A percentile compares a stretch with the other conserved stretches of the same genome.
Conservation (phyloP, 35 echinoderm and acorn worm genomes). For the Chiridota heheva region DNA sequence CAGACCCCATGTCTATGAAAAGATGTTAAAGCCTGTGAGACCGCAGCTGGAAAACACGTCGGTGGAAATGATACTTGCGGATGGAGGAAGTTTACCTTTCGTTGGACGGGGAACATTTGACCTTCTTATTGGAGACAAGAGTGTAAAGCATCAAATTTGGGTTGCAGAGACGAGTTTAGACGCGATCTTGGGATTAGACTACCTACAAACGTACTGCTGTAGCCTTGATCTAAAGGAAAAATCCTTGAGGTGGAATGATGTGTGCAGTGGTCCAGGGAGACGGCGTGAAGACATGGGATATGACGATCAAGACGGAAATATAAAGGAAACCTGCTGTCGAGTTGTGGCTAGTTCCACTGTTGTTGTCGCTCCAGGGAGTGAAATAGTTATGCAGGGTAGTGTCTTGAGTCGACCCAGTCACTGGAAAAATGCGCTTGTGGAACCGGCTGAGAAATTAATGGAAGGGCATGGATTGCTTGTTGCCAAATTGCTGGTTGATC, state of each 20-base stretch:
- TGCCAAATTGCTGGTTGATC: constrained; percentile 13
- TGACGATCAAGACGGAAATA: background rate
- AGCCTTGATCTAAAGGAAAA: background rate
- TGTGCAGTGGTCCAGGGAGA: background rate
- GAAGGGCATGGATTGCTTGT: constrained; percentile 3
- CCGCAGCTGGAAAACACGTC: background rate
- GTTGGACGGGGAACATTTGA: background rate
- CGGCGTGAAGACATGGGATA: background rate
- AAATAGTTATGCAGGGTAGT: background rate
- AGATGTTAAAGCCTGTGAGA: constrained; percentile 7
- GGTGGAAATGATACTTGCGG: constrained; percentile 1
- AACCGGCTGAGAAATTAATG: constrained; percentile 3
- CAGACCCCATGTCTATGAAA: constrained; percentile 26
- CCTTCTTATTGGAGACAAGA: too few species aligned
- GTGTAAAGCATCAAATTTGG: too few species aligned
- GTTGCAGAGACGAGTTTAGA: too few species aligned
- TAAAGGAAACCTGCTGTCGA: too few species aligned
- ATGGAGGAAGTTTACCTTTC: constrained; percentile 4
- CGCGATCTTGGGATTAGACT: too few species aligned
- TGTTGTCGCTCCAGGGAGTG: background rate
- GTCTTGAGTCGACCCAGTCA: background rate
- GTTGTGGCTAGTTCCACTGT: background rate
- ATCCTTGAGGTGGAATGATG: background rate
- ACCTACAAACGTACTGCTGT: background rate
- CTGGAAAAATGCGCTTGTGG: background rate